Conservation (phyloP, 2,113 vertebrate species). For the Monopterus albus region DNA sequence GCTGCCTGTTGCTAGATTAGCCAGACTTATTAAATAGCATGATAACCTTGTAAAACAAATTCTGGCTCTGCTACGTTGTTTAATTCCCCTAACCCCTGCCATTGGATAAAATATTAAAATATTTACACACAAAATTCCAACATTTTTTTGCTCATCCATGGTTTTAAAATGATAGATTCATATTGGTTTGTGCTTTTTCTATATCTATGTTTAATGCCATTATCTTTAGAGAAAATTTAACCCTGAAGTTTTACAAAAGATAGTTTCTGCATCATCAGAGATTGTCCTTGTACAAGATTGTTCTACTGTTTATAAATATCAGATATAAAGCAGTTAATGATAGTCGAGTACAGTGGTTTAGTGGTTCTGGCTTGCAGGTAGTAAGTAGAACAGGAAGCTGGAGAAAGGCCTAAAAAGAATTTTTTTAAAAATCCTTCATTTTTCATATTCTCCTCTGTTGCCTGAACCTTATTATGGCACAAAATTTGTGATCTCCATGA, state of each 20-base stretch:
- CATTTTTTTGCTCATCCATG: conserved; percentile 40
- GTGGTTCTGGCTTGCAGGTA: conserved; percentile 16
- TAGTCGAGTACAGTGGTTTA: conserved; percentile 50
- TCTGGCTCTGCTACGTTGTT: conserved; percentile 33
- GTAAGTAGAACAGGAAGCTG: conserved; percentile 30
- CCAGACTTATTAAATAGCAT: conserved; percentile 22
- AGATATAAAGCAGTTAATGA: conserved; percentile 61
- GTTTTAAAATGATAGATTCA: conserved; percentile 68
- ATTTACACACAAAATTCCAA: conserved; percentile 67
- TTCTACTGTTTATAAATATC: conserved; percentile 54
- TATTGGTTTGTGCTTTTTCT: conserved; percentile 72
- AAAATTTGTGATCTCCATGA: conserved; percentile 12
- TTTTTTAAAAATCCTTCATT: conserved; percentile 11
- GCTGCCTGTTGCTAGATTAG: conserved; percentile 72
- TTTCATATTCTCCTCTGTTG: neutral
- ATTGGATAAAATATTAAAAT: conserved; percentile 65
- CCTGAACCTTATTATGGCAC: conserved; percentile 52
- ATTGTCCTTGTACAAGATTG: conserved; percentile 77
- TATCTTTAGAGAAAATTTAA: conserved; percentile 59
- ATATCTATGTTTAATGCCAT: conserved; percentile 47
- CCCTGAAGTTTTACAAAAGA: conserved; percentile 72
- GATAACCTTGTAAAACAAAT: conserved; percentile 37
- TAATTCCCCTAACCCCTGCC: conserved; percentile 2
- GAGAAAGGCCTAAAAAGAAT: conserved; percentile 22
- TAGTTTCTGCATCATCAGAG: conserved; percentile 64